phyloP scores from a whole-genome alignment of 2,113 vertebrate genomes.

The Narcine bancroftii region DNA sequence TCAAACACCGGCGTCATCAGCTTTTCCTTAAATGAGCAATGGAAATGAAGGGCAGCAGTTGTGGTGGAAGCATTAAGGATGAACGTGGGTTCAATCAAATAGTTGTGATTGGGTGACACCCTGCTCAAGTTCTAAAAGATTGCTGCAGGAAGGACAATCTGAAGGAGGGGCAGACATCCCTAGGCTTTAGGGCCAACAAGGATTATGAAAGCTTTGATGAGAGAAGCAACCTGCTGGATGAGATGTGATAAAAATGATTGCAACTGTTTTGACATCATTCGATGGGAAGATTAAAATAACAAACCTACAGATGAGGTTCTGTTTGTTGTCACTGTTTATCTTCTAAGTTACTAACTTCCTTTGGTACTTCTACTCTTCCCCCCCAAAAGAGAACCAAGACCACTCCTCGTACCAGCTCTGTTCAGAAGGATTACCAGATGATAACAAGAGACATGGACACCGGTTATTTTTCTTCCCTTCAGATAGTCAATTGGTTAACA shows the following conservation, averaged over 20 bases:
- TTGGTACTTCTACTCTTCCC: neutral
- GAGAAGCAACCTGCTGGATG: neutral
- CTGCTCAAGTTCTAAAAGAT: neutral
- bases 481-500: neutral
- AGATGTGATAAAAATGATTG: neutral
- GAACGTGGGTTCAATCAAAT: neutral
- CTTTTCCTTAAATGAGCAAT: neutral
- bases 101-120: neutral
- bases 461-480: neutral
- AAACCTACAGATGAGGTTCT: no score
- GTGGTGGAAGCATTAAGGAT: no score
- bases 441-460: neutral
- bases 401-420: neutral
- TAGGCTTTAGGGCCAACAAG: neutral
- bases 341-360: neutral
- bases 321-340: neutral
- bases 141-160: neutral
- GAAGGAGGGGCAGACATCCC: neutral
- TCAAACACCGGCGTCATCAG: neutral
- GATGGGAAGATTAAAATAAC: neutral
- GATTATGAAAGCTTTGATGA: neutral
- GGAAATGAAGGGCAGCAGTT: no score
- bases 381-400: neutral
- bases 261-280: neutral
- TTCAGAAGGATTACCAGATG: neutral